These are phyloP conservation scores for Isotomurus palustris DNA, from an alignment of 2,888 invertebrate species.

Conservation along the genomic window DNA sequence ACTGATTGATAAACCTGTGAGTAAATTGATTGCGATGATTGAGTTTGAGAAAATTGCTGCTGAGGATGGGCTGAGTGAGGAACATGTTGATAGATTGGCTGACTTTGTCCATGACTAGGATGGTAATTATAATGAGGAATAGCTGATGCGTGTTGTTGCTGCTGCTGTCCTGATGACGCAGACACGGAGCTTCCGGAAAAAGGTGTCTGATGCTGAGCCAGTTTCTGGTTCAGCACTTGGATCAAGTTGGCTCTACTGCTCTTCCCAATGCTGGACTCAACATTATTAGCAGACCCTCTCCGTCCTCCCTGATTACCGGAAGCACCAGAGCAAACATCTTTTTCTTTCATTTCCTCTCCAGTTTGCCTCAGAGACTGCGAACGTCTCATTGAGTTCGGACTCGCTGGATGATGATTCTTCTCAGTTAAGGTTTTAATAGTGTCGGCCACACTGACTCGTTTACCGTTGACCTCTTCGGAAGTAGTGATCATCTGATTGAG, in stretches of 20 bases:
- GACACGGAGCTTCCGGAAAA: too few relatives aligned
- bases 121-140: slow-evolving; percentile 55
- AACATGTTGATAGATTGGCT: slow-evolving; percentile 26
- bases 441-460: slow-evolving; percentile 69
- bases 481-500: slow-evolving; percentile 20
- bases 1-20: slow-evolving; percentile 54
- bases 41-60: slow-evolving; percentile 9
- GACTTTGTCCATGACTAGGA: slow-evolving; percentile 48
- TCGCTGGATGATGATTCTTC: slow-evolving; percentile 78
- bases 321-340: slow-evolving; percentile 3
- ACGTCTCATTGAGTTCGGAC: slow-evolving; percentile 59
- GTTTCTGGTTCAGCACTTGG: slow-evolving; percentile 66
- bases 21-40: slow-evolving; percentile 26
- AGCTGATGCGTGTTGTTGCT: slow-evolving; percentile 54
- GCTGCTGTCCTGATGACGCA: slow-evolving; percentile 9
- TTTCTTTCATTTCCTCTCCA: slow-evolving; percentile 26
- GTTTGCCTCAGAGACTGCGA: slow-evolving; percentile 41
- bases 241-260: slow-evolving; percentile 60
- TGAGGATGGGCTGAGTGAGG: slow-evolving; percentile 31
- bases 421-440: slow-evolving; percentile 81
- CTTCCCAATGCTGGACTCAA: slow-evolving; percentile 19
- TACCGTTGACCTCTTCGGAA: slow-evolving; percentile 33
- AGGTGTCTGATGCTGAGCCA: slow-evolving; percentile 48
- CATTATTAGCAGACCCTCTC: slow-evolving; percentile 21
- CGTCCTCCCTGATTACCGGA: slow-evolving; percentile 9